Evolutionary conservation across 2,797 vertebrate genomes (phyloP).

Genomic region (Florisuga fusca): DNA sequence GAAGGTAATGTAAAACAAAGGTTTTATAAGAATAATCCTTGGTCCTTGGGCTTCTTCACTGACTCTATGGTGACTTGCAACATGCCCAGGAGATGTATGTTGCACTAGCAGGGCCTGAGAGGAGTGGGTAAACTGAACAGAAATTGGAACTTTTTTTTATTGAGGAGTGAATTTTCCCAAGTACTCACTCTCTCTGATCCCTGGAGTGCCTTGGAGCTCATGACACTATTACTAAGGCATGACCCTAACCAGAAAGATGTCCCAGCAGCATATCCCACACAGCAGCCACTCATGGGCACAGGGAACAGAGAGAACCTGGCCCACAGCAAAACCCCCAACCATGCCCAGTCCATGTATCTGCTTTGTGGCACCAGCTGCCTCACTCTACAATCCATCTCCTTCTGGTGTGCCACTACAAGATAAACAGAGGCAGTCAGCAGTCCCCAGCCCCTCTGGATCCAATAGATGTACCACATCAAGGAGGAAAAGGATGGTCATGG

Average conservation of each 20-base stretch:
- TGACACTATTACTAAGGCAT: neutral
- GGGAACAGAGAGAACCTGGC: neutral
- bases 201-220: neutral
- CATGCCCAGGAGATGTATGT: neutral
- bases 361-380: neutral
- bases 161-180: neutral
- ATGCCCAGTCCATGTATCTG: neutral
- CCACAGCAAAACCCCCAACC: neutral
- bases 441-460: accelerated
- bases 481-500: neutral
- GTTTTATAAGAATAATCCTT: neutral
- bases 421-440: neutral
- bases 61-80: neutral
- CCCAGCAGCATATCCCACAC: neutral
- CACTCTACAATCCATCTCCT: neutral
- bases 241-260: neutral
- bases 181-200: neutral
- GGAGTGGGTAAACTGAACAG: neutral
- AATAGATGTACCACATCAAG: neutral
- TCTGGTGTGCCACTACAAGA: accelerated
- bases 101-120: neutral
- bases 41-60: neutral
- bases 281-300: accelerated
- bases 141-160: neutral
- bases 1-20: neutral